Conservation (phyloP, 2,888 invertebrate genomes). For the Nasonovia ribisnigri region DNA sequence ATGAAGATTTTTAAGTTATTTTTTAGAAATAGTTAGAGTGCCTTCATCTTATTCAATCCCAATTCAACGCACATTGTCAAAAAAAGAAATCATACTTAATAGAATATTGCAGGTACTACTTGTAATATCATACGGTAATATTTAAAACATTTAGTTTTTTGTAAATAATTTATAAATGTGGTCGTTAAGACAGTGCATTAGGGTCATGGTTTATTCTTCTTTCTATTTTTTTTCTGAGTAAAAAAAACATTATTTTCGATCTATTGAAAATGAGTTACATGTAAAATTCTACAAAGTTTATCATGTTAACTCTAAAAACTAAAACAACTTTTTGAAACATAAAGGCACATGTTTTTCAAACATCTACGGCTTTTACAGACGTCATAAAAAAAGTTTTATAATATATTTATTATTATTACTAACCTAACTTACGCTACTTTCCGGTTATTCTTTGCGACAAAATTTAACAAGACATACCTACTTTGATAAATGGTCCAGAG, state of each 20-base stretch:
- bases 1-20: not conserved
- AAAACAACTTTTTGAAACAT: constrained; percentile 35
- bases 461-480: not conserved
- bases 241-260: constrained; percentile 1
- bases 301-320: constrained; percentile 32
- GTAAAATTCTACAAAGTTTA: constrained; percentile 8
- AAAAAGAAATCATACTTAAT: not conserved
- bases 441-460: not conserved
- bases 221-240: not conserved
- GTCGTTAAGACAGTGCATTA: not conserved
- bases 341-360: constrained; percentile 25
- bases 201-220: not conserved
- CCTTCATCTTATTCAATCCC: no score
- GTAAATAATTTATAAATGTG: not conserved
- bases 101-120: not conserved
- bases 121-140: not conserved
- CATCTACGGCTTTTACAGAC: constrained; percentile 2
- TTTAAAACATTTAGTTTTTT: not conserved
- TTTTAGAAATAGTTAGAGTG: not conserved
- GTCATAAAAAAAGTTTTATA: constrained; percentile 36
- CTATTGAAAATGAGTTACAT: constrained; percentile 46
- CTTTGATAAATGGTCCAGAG: constrained; percentile 3
- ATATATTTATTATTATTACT: constrained; percentile 39
- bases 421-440: not conserved
- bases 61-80: not conserved